Evolutionary conservation across 2,888 invertebrate species (phyloP), one percentile per base, ranked within the genome.

Genomic region (Octonoba sinensis): DNA sequence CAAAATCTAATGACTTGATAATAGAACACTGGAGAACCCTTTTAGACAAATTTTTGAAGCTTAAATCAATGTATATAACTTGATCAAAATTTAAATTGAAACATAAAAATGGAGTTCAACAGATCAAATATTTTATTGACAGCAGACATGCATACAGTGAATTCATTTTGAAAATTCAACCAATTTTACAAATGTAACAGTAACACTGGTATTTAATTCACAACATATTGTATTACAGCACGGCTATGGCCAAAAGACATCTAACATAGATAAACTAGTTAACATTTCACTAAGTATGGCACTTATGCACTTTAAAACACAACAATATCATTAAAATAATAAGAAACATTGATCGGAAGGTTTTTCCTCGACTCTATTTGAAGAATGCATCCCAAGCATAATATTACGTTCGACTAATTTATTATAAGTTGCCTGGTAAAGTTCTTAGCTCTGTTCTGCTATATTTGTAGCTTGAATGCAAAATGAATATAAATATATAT

Each of bases 111-210:
- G 13, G n/a, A 15, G 54, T 15, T 73, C 79, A 73, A 79, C 79
- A 79, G 67, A 79, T 79, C 67, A 79, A 79, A 79, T 79, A 79
- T n/a, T 79, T 79, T 79, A 79, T 79, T 79, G 79, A 79, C 73
- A 73, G 71, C 78, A 72, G 62, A 79, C 73, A 79, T 73, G 73
- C 73, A 79, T 67, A 79, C 73, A 56, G 69, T 79, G 72, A 79
- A 73, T 79, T 47, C 57, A 20, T 46, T 77, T 69, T 71, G 77
- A 79, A 73, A 79, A 73, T 69, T 67, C 67, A 79, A 72, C 67
- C 67, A 62, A 57, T 79, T 60, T 67, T 79, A 73, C 73, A 79
- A 79, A 73, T 73, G 72, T 79, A 79, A 79, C 79, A 73, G 71
- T 70, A 56, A 79, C 54, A 71, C 64, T 65, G 65, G 47, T 57